These are phyloP conservation scores for Idaea dimidiata DNA, from an alignment of 2,888 invertebrate genomes.

Conservation along the genomic window DNA sequence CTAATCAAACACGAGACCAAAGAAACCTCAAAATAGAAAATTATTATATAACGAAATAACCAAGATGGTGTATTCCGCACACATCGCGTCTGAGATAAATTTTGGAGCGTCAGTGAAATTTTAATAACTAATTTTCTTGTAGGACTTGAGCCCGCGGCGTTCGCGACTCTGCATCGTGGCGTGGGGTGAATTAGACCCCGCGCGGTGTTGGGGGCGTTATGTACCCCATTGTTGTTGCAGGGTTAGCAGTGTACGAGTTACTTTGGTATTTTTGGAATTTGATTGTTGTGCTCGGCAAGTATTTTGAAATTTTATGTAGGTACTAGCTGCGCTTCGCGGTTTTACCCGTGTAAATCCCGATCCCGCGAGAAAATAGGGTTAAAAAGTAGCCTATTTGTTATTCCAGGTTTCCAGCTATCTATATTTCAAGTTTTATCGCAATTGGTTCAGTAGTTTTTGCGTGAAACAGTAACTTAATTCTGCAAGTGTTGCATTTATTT, in stretches of 20 bases:
- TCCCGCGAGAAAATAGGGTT: no score
- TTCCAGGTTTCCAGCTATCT: no score
- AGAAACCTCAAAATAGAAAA: neutral
- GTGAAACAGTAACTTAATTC: no score
- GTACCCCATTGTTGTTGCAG: neutral
- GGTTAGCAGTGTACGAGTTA: neutral
- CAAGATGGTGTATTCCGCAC: slow-evolving; percentile 38
- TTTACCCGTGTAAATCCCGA: no score
- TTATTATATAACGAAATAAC: slow-evolving; percentile 42
- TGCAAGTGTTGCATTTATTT: no score
- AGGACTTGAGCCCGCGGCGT: slow-evolving; percentile 53
- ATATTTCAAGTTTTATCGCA: no score
- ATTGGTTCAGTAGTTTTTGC: no score
- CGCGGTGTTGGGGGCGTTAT: neutral
- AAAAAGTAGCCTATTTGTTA: no score
- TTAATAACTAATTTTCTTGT: slow-evolving; percentile 82
- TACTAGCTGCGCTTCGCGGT: no score
- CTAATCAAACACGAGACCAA: neutral
- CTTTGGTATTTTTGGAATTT: neutral
- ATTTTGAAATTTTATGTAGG: neutral
- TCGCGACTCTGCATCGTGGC: slow-evolving; percentile 40
- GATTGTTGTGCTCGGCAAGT: neutral
- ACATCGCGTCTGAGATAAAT: slow-evolving; percentile 70
- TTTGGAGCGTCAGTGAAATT: slow-evolving; percentile 80
- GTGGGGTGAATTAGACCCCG: slow-evolving; percentile 29